Evolutionary conservation across 2,888 invertebrate species (phyloP), one percentile per base, ranked within the genome.

Genomic region (Nematopogon swammerdamellus): DNA sequence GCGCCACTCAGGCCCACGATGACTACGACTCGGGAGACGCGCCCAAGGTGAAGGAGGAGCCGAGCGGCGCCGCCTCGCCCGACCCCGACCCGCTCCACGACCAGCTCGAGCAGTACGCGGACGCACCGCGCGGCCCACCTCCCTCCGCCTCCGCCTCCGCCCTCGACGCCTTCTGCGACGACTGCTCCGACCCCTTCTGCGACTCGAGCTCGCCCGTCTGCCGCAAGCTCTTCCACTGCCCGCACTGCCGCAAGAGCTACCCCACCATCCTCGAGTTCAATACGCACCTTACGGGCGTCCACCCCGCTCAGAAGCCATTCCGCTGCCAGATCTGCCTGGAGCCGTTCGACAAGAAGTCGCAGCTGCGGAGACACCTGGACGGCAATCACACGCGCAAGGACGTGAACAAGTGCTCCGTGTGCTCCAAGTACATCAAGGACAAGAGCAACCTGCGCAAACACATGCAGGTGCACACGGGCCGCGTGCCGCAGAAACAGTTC

Each of bases 351-450:
- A 80, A 79, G 59, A 81, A 81, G 60, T 71, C 76, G 53, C 75
- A 80, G 56, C 62, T 81, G 57, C 70, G 80, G 56, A 68, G 80
- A 63, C 80, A 81, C 61, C 65, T 81, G 57, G 80, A 81, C 64
- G 70, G 76, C 50, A 72, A 66, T 56, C 80, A 81, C 59, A 74
- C 77, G 30, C 65, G 80, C 19, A 81, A 81, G 61, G 80, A 81
- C 69, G 80, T 81, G 20, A 81, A 81, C 59, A 81, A 80, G 58
- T 81, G 80, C 64, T 68, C 80, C 46, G 80, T 81, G 52, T 81
- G 80, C 64, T 80, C 80, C 52, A 81, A 81, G 61, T 81, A 81
- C 60, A 81, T 81, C 51, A 81, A 80, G 62, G 80, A 81, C 63
- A 81, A 81, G 56, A 80, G 80, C 60, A 81, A 81, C 59, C 62